phyloP scores from a whole-genome alignment of 2,113 vertebrate species.

The Euleptes europaea region DNA sequence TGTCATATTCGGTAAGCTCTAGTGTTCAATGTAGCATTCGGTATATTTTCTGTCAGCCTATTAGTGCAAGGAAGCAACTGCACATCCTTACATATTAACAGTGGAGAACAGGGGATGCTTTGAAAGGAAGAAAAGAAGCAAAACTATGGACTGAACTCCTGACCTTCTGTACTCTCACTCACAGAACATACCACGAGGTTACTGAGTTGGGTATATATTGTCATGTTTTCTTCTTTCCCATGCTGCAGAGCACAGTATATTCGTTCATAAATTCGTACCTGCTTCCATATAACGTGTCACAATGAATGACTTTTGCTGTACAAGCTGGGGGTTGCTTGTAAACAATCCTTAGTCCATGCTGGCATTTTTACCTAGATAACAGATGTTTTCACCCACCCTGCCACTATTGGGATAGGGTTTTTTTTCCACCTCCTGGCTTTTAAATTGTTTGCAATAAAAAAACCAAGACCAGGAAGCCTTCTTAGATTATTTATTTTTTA shows the following conservation, averaged over 20 bases:
- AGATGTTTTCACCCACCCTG: constrained; percentile 1
- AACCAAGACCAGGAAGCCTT: too few relatives aligned
- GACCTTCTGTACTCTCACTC: constrained; percentile 9
- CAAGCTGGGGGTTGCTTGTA: neutral
- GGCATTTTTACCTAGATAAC: neutral
- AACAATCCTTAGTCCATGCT: neutral
- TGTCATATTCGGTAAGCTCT: neutral
- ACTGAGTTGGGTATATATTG: neutral
- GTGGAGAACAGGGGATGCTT: neutral
- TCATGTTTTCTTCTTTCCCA: neutral
- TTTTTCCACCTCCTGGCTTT: neutral
- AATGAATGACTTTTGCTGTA: neutral
- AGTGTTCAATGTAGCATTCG: neutral
- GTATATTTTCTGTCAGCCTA: neutral
- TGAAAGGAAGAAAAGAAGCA: constrained; percentile 4
- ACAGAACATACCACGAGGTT: neutral
- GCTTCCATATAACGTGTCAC: neutral
- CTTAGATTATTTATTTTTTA: neutral
- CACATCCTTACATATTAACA: neutral
- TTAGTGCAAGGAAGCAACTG: neutral
- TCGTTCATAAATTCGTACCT: neutral
- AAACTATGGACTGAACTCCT: neutral
- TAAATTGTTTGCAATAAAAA: neutral
- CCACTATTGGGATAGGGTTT: neutral
- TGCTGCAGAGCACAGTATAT: neutral